Evolutionary conservation across 2,888 invertebrate genomes (phyloP), one percentile per base, ranked within the genome.

Genomic region (Cataglyphis livida): DNA sequence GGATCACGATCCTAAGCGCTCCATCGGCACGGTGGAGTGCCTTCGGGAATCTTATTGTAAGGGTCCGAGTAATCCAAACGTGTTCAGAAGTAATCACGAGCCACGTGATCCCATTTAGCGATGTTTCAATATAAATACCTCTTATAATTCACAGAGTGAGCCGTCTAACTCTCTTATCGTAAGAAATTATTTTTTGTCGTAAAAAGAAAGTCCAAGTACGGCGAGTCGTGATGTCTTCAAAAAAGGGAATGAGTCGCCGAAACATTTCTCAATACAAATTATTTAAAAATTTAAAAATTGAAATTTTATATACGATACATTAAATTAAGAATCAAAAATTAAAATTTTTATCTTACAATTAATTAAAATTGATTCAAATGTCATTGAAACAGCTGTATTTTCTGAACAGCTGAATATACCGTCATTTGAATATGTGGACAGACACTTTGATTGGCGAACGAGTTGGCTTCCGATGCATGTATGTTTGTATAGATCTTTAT

Each of bases 21-120:
- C 44, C 32, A 41, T 41, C 41, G 57, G 38, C 28, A 12, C 38
- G 38, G 70, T 68, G n/a, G 35, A 75, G 48, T 75, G 75, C 66
- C 35, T 51, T 7, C 28, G n/a, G 41, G 15, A 79, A 79, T 79
- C 78, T 79, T 59, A 44, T 35, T 44, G 57, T 25, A 35, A 79
- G 44, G 78, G 32, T 59, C 44, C 74, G 21, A 73, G 4, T 73
- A 73, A 74, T 79, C 78, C 74, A 59, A 73, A 59, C 74, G 74
- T 74, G 78, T 79, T 79, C 75, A 32, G 44, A 79, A 79, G 74
- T 79, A 79, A 79, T 79, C 78, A 74, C 38, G 41, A 41, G 70
- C 54, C 54, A 76, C 74, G 74, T 74, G 59, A 74, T 59, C 74
- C 44, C 44, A 74, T 73, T 74, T 79, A 73, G 9, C 54, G 21